Evolutionary conservation across 1,140 invertebrate species (phyloP), one percentile per base, ranked within the genome.

Genomic region (Rhopalosiphum maidis): DNA sequence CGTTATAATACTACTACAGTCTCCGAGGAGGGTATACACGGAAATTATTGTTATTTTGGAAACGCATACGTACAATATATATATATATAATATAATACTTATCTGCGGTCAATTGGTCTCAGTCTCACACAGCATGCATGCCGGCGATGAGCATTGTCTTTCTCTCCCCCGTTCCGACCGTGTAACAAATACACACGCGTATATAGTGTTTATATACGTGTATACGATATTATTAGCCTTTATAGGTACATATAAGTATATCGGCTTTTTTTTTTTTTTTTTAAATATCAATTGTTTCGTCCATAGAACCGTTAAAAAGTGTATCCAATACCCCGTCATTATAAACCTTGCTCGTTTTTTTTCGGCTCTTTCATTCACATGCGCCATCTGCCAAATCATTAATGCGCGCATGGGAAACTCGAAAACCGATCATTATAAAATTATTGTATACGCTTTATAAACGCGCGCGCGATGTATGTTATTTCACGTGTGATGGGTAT

Each of bases 341-440:
- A 91, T 35, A 41, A 37, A 55, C 88, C 88, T 54, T 55, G n/a
- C 35, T 1, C n/a, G 87, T 91, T 37, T 77, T 93, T 55, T 43
- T 90, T 90, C 54, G 46, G 48, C 55, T 77, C 60, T 86, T 93
- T 93, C 91, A 93, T 93, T 93, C 91, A 93, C 77, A 93, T 41
- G 82, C 91, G 91, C 91, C 91, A 93, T 93, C 91, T 93, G 91
- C 91, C 91, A 93, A 93, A 93, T 93, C 46, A 54, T 85, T 54
- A 85, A 85, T 48, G 82, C 82, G 91, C 91, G 91, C 91, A 51
- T 93, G 91, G 82, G 91, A 93, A 93, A 93, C 82, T 93, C 91
- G 91, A 93, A 93, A 83, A 93, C 91, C 91, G 91, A 93, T 85
- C 91, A 86, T 93, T 85, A 93, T 41, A 93, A 85, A 82, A 93